Conservation (phyloP, 2,888 invertebrate genomes). For the Congeria kusceri region DNA sequence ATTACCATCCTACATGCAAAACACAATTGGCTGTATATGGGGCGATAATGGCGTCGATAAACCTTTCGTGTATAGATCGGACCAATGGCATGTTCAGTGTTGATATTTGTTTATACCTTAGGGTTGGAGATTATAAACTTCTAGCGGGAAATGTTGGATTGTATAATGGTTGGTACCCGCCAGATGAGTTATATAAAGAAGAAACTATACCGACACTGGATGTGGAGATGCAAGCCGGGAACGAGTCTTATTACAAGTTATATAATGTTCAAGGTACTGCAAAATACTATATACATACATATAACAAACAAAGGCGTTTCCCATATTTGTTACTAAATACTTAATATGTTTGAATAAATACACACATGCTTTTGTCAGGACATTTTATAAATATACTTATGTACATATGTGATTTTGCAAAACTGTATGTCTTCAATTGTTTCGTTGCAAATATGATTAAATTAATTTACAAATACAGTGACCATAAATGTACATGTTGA, state of each 20-base stretch:
- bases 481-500: too few relatives aligned
- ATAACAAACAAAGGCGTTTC: too few relatives aligned
- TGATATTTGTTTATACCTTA: not conserved
- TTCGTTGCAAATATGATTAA: too few relatives aligned
- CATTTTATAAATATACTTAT: not conserved
- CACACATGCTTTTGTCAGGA: not conserved
- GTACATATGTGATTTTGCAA: not conserved
- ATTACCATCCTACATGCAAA: too few relatives aligned
- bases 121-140: constrained; percentile 84
- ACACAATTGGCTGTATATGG: too few relatives aligned
- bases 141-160: constrained; percentile 82
- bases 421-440: too few relatives aligned
- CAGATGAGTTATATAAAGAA: constrained; percentile 41
- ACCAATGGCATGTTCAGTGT: not conserved
- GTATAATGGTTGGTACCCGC: constrained; percentile 77
- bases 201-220: constrained; percentile 23
- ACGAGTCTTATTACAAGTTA: constrained; percentile 49
- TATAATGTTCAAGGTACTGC: constrained; percentile 52
- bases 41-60: too few relatives aligned
- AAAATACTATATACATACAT: too few relatives aligned
- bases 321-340: too few relatives aligned
- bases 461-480: too few relatives aligned
- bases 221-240: constrained; percentile 26
- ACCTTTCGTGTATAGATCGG: too few relatives aligned
- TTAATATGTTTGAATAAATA: too few relatives aligned